Percentiles rank a stretch among this genome's conserved stretches.
These are phyloP conservation scores for Carcina quercana DNA, from an alignment of 2,888 invertebrate genomes.

Conservation along the genomic window DNA sequence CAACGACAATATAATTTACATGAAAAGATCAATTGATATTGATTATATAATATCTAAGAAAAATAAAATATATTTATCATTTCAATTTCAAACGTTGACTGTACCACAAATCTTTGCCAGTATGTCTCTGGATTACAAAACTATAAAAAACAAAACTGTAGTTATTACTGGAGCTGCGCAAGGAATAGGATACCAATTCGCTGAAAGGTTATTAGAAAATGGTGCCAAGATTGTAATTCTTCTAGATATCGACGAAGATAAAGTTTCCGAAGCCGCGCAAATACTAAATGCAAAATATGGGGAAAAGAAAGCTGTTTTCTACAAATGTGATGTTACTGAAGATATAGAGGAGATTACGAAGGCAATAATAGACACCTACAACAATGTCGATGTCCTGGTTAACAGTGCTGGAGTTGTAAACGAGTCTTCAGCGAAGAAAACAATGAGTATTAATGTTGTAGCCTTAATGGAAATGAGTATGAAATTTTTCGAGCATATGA, in stretches of 20 bases:
- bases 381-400: conserved; percentile 50
- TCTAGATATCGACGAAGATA: conserved; percentile 34
- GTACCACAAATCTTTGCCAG: too few relatives aligned
- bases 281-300: conserved; percentile 59
- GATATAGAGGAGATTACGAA: conserved; percentile 53
- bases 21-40: too few relatives aligned
- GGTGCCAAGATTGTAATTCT: conserved; percentile 36
- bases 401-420: conserved; percentile 57
- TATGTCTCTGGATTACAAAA: too few relatives aligned
- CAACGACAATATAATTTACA: too few relatives aligned
- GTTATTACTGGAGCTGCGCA: conserved; percentile 61
- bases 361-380: conserved; percentile 34
- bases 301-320: conserved; percentile 51
- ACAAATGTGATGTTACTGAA: conserved; percentile 63
- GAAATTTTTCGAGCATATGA: conserved; percentile 74
- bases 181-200: conserved; percentile 62
- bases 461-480: conserved; percentile 48
- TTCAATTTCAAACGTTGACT: too few relatives aligned
- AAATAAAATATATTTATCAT: too few relatives aligned
- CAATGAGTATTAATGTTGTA: conserved; percentile 45
- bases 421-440: conserved; percentile 27
- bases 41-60: too few relatives aligned
- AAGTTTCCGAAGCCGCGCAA: conserved; percentile 46
- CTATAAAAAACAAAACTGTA: conserved; percentile 22
- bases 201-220: conserved; percentile 50